phyloP scores from a whole-genome alignment of 2,113 vertebrate species.

The Pseudolaguvia tuberculata region DNA sequence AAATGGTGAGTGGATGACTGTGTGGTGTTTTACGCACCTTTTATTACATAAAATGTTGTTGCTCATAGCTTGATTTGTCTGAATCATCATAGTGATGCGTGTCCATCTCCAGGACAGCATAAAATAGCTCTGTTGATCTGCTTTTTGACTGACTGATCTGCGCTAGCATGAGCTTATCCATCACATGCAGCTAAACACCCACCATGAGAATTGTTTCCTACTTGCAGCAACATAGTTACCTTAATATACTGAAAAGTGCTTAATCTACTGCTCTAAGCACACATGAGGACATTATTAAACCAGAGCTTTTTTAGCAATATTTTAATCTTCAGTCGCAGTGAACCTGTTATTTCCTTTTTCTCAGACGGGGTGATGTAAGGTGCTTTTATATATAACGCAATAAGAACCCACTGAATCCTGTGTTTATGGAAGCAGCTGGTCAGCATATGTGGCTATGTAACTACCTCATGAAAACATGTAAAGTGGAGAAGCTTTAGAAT shows the following conservation, averaged over 20 bases:
- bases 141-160: constrained; percentile 10
- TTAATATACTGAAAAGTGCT: background rate
- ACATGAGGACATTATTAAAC: background rate
- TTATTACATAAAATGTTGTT: constrained; percentile 2
- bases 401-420: constrained; percentile 32
- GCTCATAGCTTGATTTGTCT: constrained; percentile 21
- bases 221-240: background rate
- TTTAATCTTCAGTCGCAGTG: background rate
- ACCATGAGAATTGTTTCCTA: background rate
- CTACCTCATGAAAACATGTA: constrained; percentile 28
- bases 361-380: constrained; percentile 33
- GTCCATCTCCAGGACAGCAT: constrained; percentile 28
- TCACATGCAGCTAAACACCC: background rate
- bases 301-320: background rate
- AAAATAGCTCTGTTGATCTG: constrained; percentile 13
- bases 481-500: constrained; percentile 17
- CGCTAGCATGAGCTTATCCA: background rate
- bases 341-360: constrained; percentile 27
- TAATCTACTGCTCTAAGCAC: background rate
- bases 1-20: background rate
- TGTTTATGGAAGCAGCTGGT: constrained; percentile 44
- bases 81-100: constrained; percentile 31
- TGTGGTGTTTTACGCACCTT: constrained; percentile 1
- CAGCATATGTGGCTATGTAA: constrained; percentile 43
- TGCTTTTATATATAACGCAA: constrained; percentile 30